Conservation (phyloP, 1,140 invertebrate species). For the Batillaria attramentaria region DNA sequence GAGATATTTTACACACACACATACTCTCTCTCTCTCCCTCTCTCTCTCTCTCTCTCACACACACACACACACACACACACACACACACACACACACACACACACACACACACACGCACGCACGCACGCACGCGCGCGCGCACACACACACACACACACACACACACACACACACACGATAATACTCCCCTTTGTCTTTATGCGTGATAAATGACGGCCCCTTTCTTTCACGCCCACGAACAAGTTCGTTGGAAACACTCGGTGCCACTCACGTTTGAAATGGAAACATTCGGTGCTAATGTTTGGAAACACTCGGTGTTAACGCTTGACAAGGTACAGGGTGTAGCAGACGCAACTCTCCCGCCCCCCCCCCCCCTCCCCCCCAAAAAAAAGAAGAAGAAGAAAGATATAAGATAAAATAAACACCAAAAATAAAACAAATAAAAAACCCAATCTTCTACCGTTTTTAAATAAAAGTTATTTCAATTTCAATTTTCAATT, state of each 20-base stretch:
- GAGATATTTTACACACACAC: too few species aligned
- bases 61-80: conserved; percentile 9
- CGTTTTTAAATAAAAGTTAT: too few species aligned
- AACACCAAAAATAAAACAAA: background rate
- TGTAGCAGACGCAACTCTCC: background rate
- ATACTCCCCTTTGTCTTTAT: too few species aligned
- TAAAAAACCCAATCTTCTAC: too few species aligned
- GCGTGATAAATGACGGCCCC: too few species aligned
- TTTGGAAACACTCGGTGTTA: background rate
- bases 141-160: conserved; percentile 14
- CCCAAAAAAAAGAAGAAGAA: background rate
- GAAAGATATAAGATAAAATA: background rate
- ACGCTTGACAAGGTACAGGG: background rate
- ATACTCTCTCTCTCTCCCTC: conserved; percentile 9
- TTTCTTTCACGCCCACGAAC: too few species aligned
- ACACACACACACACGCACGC: background rate
- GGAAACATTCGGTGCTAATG: too few species aligned
- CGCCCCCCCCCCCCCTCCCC: background rate
- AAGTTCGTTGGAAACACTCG: too few species aligned
- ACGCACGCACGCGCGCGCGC: background rate
- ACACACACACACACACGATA: background rate
- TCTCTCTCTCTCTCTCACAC: background rate
- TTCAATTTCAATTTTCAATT: too few species aligned
- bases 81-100: background rate
- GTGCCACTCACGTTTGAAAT: too few species aligned